phyloP scores from a whole-genome alignment of 1,140 invertebrate species.

The Formica exsecta region DNA sequence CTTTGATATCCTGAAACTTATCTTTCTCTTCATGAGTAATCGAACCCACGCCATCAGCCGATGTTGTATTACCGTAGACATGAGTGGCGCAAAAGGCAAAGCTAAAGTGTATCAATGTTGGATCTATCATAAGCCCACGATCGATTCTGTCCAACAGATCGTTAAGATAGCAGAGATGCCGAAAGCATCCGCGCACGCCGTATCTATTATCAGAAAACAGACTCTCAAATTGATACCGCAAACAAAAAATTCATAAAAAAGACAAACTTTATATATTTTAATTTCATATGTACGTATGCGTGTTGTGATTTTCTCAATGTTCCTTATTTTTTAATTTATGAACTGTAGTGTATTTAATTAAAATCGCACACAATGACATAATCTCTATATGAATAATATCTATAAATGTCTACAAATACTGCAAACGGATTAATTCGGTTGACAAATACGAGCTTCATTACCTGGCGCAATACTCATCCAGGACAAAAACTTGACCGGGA shows the following conservation, averaged over 20 bases:
- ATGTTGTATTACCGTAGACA: constrained; percentile 97
- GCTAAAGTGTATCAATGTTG: constrained; percentile 99
- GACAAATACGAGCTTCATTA: constrained; percentile 57
- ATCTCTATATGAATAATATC: too few species aligned
- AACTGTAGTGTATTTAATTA: background rate
- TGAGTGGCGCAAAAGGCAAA: constrained; percentile 99
- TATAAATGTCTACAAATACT: too few species aligned
- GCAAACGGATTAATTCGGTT: background rate
- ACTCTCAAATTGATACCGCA: background rate
- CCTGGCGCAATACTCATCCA: constrained; percentile 99
- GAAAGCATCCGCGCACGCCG: constrained; percentile 98
- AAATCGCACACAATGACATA: background rate
- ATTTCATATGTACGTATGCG: background rate
- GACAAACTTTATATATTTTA: background rate
- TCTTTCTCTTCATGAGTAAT: constrained; percentile 99
- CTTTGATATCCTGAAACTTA: constrained; percentile 99
- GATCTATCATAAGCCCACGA: constrained; percentile 98
- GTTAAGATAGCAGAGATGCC: constrained; percentile 98
- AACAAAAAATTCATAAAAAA: background rate
- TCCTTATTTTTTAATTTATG: background rate
- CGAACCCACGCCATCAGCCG: constrained; percentile 96
- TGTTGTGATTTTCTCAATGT: background rate
- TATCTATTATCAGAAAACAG: constrained; percentile 88
- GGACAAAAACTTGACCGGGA: constrained; percentile 98
- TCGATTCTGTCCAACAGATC: constrained; percentile 98